phyloP scores from a whole-genome alignment of 92 coral and sea anemone species.

The Anthopleura xanthogrammica region DNA sequence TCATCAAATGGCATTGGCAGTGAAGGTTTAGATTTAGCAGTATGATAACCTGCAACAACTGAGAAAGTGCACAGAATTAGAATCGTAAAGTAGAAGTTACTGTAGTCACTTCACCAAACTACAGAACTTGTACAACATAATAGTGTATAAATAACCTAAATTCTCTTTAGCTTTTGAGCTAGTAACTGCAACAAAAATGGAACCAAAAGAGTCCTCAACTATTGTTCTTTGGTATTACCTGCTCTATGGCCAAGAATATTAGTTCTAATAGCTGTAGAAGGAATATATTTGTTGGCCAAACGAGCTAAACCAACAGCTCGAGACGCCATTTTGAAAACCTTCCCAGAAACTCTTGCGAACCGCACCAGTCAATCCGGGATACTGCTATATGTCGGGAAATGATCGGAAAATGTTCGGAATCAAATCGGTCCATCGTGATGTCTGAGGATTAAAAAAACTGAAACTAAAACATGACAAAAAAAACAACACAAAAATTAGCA shows the following conservation, averaged over 20 bases:
- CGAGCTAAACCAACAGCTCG: slow-evolving; percentile 51
- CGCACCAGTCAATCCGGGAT: slow-evolving; percentile 9
- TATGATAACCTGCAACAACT: slow-evolving; percentile 38
- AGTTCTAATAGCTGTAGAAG: slow-evolving; percentile 42
- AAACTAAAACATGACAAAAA: neutral
- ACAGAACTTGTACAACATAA: neutral
- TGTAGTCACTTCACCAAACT: no score
- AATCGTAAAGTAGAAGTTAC: no score
- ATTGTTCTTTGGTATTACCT: slow-evolving; percentile 32
- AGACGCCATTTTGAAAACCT: slow-evolving; percentile 85
- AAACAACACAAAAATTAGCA: neutral
- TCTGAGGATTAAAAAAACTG: no score
- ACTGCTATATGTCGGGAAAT: neutral
- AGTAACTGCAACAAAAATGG: neutral
- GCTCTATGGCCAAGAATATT: slow-evolving; percentile 40
- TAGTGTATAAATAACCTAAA: neutral
- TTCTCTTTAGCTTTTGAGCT: neutral
- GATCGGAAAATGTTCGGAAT: neutral
- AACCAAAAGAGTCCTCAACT: neutral
- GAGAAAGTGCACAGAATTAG: neutral
- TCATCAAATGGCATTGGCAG: slow-evolving; percentile 77
- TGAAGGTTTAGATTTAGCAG: slow-evolving; percentile 39
- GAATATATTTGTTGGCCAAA: slow-evolving; percentile 42
- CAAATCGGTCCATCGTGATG: neutral
- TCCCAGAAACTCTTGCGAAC: slow-evolving; percentile 23